Conservation (phyloP, 1,140 invertebrate genomes). For the Radopholus similis region DNA sequence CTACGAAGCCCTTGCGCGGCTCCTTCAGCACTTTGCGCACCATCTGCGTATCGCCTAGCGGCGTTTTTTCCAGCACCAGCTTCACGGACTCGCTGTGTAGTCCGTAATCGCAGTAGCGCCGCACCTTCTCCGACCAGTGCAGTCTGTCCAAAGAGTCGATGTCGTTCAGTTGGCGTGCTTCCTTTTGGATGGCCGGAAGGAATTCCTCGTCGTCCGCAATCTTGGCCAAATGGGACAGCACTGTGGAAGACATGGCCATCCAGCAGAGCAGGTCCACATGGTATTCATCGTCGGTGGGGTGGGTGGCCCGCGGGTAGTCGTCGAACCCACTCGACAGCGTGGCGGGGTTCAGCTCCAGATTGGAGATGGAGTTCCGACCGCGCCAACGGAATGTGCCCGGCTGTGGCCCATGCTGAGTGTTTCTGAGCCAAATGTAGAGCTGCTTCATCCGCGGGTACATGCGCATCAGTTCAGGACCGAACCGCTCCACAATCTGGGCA, state of each 20-base stretch:
- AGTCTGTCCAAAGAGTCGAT: conserved; percentile 38
- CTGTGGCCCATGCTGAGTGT: conserved; percentile 76
- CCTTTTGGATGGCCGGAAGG: conserved; percentile 22
- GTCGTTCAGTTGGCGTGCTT: conserved; percentile 33
- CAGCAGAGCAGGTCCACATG: conserved; percentile 94
- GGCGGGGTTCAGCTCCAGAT: conserved; percentile 83
- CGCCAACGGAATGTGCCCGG: conserved; percentile 69
- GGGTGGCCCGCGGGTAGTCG: conserved; percentile 92
- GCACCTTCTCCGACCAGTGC: conserved; percentile 43
- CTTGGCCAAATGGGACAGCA: conserved; percentile 74
- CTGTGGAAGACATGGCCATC: conserved; percentile 81
- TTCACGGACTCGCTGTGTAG: conserved; percentile 25
- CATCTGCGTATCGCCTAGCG: conserved; percentile 1
- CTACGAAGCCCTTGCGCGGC: conserved; percentile 36
- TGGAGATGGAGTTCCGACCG: conserved; percentile 73
- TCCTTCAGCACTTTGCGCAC: conserved; percentile 28
- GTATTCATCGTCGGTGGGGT: conserved; percentile 81
- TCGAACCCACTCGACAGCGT: conserved; percentile 92
- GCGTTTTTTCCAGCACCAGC: neutral
- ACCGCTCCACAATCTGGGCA: conserved; percentile 49
- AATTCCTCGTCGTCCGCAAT: conserved; percentile 52
- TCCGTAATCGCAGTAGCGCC: conserved; percentile 44
- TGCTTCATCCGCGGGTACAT: conserved; percentile 69
- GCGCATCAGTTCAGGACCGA: conserved; percentile 59
- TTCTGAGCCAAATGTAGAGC: conserved; percentile 94